phyloP scores from a whole-genome alignment of 2,113 vertebrate species.

The Stigmatopora argus region DNA sequence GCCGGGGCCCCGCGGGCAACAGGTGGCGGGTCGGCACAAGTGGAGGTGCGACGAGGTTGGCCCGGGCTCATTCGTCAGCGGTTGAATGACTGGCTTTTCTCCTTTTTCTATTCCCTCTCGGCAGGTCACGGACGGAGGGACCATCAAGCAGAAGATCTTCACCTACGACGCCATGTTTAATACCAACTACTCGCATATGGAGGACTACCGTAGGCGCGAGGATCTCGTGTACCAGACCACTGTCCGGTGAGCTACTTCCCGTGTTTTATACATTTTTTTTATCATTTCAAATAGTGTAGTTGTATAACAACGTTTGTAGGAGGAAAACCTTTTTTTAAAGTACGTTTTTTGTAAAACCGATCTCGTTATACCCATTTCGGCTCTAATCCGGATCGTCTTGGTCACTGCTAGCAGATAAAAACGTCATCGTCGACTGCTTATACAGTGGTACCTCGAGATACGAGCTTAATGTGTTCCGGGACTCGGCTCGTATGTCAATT shows the following conservation, averaged over 20 bases:
- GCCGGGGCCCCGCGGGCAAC: constrained; percentile 27
- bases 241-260: constrained; percentile 82
- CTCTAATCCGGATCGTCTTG: too few relatives aligned
- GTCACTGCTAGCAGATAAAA: too few relatives aligned
- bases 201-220: constrained; percentile 87
- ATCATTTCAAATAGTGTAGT: too few relatives aligned
- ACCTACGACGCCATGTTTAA: constrained; percentile 99
- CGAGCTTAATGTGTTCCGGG: too few relatives aligned
- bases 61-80: constrained; percentile 33
- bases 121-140: constrained; percentile 94
- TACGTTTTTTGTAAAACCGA: too few relatives aligned
- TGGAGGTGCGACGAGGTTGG: constrained; percentile 14
- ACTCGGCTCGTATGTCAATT: too few relatives aligned
- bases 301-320: too few relatives aligned
- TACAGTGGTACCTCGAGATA: too few relatives aligned
- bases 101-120: constrained; percentile 21
- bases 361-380: too few relatives aligned
- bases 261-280: too few relatives aligned
- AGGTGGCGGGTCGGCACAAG: constrained; percentile 21
- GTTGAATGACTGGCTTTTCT: constrained; percentile 19
- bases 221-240: constrained; percentile 95
- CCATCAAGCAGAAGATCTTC: constrained; percentile 98
- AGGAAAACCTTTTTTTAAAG: too few relatives aligned
- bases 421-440: too few relatives aligned
- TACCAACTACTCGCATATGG: constrained; percentile 97